Evolutionary conservation across 2,797 vertebrate genomes (phyloP), one percentile per base, ranked within the genome.

Genomic region (Trachops cirrhosus): DNA sequence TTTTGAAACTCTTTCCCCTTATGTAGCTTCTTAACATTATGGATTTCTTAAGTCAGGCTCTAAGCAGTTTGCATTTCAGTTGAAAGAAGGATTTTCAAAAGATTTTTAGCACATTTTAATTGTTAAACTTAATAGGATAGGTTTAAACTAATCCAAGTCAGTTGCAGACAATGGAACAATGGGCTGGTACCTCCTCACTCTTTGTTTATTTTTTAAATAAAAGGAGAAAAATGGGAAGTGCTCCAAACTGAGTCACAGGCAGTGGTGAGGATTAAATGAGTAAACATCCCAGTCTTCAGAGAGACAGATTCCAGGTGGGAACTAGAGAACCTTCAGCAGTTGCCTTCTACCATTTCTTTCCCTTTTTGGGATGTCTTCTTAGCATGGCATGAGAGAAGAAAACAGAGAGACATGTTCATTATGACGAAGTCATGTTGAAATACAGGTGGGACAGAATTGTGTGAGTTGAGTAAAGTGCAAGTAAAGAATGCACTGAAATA

Each of bases 161-260:
- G 46, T 94, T 97, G 57, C 87, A 97, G 97, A 95, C 67, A 85
- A 96, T 97, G 97, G 96, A 97, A 92, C 96, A 97, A 54, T 0
- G 5, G 97, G 91, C 92, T 97, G 97, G 97, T 96, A 97, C 95
- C 92, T 96, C 93, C 6, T 97, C 93, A 96, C 85, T 97, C 97
- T 93, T 97, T 97, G 74, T 94, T 89, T 95, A 62, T 98, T 94
- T 97, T 92, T 96, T 84, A 77, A 94, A 91, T 86, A 93, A 80
- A 91, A 92, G 59, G 68, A 91, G 57, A 86, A 93, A 94, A 98
- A 97, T 92, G 96, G 97, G 97, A 98, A 89, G 97, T 97, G 96
- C 97, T 98, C 91, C 95, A 97, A 89, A 90, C 7, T 96, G 97
- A 98, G 96, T 97, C 97, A 97, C 95, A 96, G 96, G 80, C 29